Base-by-base conservation (phyloP, 2,113 vertebrate species). In the Australoheros scitulus region DNA sequence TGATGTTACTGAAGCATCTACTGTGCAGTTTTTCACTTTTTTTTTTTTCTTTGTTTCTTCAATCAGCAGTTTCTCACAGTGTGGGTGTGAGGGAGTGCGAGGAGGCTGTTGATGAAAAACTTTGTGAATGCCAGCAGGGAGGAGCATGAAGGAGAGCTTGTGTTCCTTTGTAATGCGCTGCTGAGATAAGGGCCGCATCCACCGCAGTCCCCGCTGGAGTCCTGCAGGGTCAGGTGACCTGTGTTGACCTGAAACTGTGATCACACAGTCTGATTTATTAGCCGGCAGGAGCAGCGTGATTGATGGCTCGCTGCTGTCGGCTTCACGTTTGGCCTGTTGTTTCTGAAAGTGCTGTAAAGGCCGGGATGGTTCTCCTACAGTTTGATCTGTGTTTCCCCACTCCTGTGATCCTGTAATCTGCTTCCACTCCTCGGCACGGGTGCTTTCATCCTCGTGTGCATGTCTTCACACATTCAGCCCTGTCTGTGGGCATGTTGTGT, bases 401-500 rank as follows among this genome's bases (percentile, higher is more conserved):
- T 80, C 47, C 78, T 84, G 81, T 90, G 87, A 88, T 93, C 78
- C 83, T 84, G 65, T 89, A 87, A 92, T 92, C 88, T 84, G 78
- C 82, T 60, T 80, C 70, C 81, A 92, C 80, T 86, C 84, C 77
- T 61, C 79, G 77, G 52, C 83, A 84, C 68, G 41, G 52, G 55
- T 50, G 83, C 91, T 93, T 90, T 93, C 89, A 88, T 92, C 93
- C 77, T 15, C 3, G 34, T 75, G 79, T 89, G 86, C 65, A 64
- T 81, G 87, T 91, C 79, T 92, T 91, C 85, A 81, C 87, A 87
- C 87, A 79, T 81, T 77, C 82, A 18, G 80, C 83, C 64, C 77
- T 82, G 83, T 93, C 91, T 93, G 87, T 82, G 91, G 87, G 90
- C 88, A 88, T 88, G 89, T 92, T 93, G 87, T 89, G 84, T 88